Conservation (phyloP, 2,888 invertebrate species). For the Agriotes lineatus region DNA sequence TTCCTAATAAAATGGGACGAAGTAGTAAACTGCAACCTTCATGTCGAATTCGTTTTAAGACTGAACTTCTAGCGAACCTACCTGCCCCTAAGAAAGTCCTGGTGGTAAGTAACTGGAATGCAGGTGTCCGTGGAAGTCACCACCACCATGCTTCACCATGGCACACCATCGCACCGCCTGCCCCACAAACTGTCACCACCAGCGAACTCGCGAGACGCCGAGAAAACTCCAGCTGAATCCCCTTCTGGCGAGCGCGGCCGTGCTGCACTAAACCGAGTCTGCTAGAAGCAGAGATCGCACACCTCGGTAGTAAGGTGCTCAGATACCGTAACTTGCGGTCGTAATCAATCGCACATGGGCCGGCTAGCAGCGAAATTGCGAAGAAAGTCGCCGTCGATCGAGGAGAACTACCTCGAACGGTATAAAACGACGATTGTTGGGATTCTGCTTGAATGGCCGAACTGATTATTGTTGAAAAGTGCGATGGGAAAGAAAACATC, state of each 20-base stretch:
- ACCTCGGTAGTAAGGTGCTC: constrained; percentile 39
- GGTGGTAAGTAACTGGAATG: constrained; percentile 55
- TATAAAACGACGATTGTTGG: not conserved
- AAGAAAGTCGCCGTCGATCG: constrained; percentile 18
- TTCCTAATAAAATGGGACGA: too few species aligned
- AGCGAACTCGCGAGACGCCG: too few species aligned
- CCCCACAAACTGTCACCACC: not conserved
- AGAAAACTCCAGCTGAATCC: not conserved
- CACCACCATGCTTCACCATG: constrained; percentile 54
- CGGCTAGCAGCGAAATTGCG: constrained; percentile 20
- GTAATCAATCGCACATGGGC: constrained; percentile 37
- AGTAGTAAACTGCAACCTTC: too few species aligned
- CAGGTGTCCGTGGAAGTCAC: constrained; percentile 57
- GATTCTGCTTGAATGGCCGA: not conserved
- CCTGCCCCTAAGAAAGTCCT: constrained; percentile 52
- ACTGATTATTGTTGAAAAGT: too few species aligned
- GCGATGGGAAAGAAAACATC: too few species aligned
- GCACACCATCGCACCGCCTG: constrained; percentile 17
- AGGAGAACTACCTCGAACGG: not conserved
- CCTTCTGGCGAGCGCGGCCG: too few species aligned
- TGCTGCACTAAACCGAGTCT: constrained; percentile 1
- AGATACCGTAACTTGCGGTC: constrained; percentile 51
- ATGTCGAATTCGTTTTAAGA: too few species aligned
- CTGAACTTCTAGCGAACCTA: too few species aligned
- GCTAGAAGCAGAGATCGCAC: constrained; percentile 26